These are phyloP conservation scores for Erythrocebus patas DNA, from an alignment of 2,113 vertebrate species.

Conservation along the genomic window DNA sequence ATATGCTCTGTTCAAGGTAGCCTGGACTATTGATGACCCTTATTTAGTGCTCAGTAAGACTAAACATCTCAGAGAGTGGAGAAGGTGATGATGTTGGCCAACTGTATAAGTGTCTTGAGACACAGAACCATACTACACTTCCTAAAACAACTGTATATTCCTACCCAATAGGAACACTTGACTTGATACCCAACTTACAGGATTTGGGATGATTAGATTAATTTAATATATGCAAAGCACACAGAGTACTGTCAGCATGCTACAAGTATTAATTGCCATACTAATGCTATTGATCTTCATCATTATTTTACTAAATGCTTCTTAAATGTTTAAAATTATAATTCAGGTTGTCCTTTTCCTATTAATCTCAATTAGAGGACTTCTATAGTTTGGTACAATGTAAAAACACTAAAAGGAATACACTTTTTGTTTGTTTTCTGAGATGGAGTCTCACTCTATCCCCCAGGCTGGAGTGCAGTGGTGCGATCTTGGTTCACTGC, in stretches of 20 bases:
- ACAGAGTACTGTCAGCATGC: background rate
- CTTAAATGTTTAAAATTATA: conserved; percentile 20
- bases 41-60: background rate
- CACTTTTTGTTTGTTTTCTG: too few relatives aligned
- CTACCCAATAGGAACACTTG: background rate
- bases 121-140: background rate
- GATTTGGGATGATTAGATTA: background rate
- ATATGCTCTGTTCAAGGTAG: background rate
- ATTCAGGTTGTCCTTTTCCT: background rate
- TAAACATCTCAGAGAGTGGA: background rate
- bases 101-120: background rate
- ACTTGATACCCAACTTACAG: background rate
- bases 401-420: conserved; percentile 6
- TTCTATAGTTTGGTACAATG: background rate
- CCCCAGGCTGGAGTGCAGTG: too few relatives aligned
- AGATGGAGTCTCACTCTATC: too few relatives aligned
- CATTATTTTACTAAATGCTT: background rate
- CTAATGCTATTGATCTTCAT: background rate
- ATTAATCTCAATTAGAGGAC: background rate
- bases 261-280: background rate
- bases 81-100: background rate
- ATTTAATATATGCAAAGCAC: background rate
- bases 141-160: background rate
- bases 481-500: too few relatives aligned
- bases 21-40: background rate